These are phyloP conservation scores for Takifugu flavidus DNA, from an alignment of 2,113 vertebrate genomes.

Conservation along the genomic window DNA sequence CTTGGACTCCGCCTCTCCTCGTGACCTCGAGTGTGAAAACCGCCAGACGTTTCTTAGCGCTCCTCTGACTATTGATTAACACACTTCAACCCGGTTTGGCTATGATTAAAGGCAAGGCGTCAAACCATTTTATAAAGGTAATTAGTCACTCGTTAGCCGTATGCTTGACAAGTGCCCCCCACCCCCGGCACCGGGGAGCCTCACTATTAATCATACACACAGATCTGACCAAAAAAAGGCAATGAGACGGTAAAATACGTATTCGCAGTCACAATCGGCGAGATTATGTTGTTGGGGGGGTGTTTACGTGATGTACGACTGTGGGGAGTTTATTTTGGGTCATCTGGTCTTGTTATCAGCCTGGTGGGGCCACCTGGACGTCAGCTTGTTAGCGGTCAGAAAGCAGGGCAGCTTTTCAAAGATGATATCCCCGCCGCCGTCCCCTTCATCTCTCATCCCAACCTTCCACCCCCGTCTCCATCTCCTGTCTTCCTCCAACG, in stretches of 20 bases:
- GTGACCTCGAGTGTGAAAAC: slow-evolving; percentile 45
- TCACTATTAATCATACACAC: slow-evolving; percentile 67
- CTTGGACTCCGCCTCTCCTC: slow-evolving; percentile 62
- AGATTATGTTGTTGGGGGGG: slow-evolving; percentile 55
- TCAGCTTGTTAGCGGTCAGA: slow-evolving; percentile 50
- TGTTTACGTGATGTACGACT: slow-evolving; percentile 58
- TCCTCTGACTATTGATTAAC: slow-evolving; percentile 46
- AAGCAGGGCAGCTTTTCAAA: slow-evolving; percentile 2
- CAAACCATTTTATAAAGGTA: slow-evolving; percentile 60
- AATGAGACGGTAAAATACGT: slow-evolving; percentile 59
- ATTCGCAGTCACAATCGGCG: slow-evolving; percentile 50
- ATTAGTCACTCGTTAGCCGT: slow-evolving; percentile 71
- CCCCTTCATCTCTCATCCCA: slow-evolving; percentile 2
- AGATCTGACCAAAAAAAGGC: slow-evolving; percentile 54
- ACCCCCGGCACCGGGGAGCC: slow-evolving; percentile 51
- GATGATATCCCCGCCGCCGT: slow-evolving; percentile 4
- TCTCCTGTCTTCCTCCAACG: slow-evolving; percentile 55
- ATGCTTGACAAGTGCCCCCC: slow-evolving; percentile 67
- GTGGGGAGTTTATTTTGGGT: slow-evolving; percentile 65
- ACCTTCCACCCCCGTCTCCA: slow-evolving; percentile 33
- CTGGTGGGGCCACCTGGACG: slow-evolving; percentile 47
- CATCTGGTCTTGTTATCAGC: slow-evolving; percentile 61
- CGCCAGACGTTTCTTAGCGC: slow-evolving; percentile 49
- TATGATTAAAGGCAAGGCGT: slow-evolving; percentile 64
- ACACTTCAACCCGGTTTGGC: slow-evolving; percentile 53